phyloP scores from a whole-genome alignment of 1,140 invertebrate genomes.

The Lamellibrachia luymesi region DNA sequence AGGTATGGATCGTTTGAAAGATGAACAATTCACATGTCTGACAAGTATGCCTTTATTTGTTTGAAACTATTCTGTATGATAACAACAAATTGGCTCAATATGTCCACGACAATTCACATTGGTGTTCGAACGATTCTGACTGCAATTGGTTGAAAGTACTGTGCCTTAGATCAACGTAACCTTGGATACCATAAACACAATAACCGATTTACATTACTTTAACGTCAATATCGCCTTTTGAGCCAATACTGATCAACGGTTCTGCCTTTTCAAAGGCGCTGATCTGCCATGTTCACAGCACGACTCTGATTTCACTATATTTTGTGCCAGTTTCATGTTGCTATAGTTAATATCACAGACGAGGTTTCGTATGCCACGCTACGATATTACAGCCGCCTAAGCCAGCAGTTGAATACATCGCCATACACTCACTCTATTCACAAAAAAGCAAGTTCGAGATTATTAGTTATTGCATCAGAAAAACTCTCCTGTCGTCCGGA shows the following conservation, averaged over 20 bases:
- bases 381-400: not conserved
- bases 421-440: too few relatives aligned
- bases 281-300: not conserved
- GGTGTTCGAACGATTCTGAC: not conserved
- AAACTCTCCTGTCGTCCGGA: not conserved
- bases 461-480: not conserved
- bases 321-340: not conserved
- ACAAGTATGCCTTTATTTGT: not conserved
- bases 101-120: not conserved
- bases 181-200: not conserved
- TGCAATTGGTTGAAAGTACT: not conserved
- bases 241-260: not conserved
- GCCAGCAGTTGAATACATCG: not conserved
- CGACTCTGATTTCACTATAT: not conserved
- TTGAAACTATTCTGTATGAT: not conserved
- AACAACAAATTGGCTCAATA: not conserved
- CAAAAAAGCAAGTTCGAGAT: too few relatives aligned
- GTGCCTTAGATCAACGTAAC: not conserved
- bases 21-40: not conserved
- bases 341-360: not conserved
- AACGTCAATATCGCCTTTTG: not conserved
- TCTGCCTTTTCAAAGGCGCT: not conserved
- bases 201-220: not conserved
- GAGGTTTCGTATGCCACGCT: not conserved
- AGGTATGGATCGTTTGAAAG: too few relatives aligned